These are phyloP conservation scores for Macaca nemestrina DNA, from an alignment of 2,113 vertebrate species.

Conservation along the genomic window DNA sequence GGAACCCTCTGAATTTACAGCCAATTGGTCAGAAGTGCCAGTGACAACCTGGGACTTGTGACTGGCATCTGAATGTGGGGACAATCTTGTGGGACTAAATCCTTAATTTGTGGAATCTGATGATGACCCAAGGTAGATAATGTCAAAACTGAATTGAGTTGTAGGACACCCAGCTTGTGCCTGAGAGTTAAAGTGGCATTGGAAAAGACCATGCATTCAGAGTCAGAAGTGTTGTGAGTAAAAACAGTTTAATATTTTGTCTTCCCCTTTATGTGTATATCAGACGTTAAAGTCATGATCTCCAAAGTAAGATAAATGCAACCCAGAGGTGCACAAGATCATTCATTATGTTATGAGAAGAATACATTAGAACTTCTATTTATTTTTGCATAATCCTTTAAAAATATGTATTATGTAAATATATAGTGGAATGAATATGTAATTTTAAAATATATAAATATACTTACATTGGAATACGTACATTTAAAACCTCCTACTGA, in stretches of 20 bases:
- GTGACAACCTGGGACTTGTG: neutral
- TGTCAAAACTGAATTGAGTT: neutral
- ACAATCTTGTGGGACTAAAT: neutral
- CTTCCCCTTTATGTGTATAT: neutral
- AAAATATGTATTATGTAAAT: neutral
- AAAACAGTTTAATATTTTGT: neutral
- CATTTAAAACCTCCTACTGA: neutral
- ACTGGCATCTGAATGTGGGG: neutral
- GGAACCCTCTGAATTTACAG: neutral
- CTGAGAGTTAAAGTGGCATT: neutral
- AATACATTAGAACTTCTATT: neutral
- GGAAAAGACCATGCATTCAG: neutral
- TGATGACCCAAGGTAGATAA: neutral
- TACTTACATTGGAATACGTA: neutral
- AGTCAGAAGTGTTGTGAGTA: neutral
- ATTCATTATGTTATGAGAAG: neutral
- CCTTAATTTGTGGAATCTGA: neutral
- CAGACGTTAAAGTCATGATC: neutral
- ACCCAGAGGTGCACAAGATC: neutral
- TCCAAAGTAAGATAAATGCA: slow-evolving; percentile 7
- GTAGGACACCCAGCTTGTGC: neutral
- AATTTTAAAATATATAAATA: neutral
- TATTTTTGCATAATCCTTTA: slow-evolving; percentile 23
- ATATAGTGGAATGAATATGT: neutral
- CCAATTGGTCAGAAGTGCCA: neutral